A percentile compares a stretch with the other conserved stretches of the same genome.
phyloP scores from a whole-genome alignment of 35 echinoderm and acorn worm species.

The Holothuria glaberrima region DNA sequence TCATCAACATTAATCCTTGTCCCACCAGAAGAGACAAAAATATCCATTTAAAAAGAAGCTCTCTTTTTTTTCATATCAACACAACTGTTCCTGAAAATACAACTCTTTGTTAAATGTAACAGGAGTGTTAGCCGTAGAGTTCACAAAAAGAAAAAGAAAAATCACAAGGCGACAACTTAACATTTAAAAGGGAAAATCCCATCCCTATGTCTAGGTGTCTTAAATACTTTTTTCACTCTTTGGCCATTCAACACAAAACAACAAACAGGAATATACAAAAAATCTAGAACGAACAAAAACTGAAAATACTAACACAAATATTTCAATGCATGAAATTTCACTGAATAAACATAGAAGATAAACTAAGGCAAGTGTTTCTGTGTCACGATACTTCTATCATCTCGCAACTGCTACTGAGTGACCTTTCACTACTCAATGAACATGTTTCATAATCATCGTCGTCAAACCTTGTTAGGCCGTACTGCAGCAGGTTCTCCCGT shows the following conservation, averaged over 20 bases:
- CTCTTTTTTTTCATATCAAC: too few species aligned
- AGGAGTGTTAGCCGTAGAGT: too few species aligned
- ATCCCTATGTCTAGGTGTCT: neutral
- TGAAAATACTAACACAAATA: conserved; percentile 18
- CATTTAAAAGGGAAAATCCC: neutral
- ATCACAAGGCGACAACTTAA: too few species aligned
- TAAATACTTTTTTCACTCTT: conserved; percentile 23
- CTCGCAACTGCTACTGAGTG: conserved; percentile 95
- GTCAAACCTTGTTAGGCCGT: conserved; percentile 68
- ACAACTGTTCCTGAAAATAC: too few species aligned
- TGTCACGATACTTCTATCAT: conserved; percentile 99
- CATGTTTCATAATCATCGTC: conserved; percentile 87
- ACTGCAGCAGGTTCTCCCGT: conserved; percentile 67
- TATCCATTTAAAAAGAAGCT: too few species aligned
- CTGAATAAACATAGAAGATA: neutral
- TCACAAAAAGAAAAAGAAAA: too few species aligned
- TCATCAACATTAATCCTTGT: too few species aligned
- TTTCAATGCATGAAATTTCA: conserved; percentile 37
- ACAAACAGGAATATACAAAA: conserved; percentile 30
- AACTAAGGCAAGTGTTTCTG: conserved; percentile 23
- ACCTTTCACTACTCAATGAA: conserved; percentile 92
- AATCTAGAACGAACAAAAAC: neutral
- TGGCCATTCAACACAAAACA: conserved; percentile 40
- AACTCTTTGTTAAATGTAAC: too few species aligned
- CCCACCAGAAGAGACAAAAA: too few species aligned